Conservation (phyloP, 2,797 vertebrate species). For the Champsocephalus gunnari region DNA sequence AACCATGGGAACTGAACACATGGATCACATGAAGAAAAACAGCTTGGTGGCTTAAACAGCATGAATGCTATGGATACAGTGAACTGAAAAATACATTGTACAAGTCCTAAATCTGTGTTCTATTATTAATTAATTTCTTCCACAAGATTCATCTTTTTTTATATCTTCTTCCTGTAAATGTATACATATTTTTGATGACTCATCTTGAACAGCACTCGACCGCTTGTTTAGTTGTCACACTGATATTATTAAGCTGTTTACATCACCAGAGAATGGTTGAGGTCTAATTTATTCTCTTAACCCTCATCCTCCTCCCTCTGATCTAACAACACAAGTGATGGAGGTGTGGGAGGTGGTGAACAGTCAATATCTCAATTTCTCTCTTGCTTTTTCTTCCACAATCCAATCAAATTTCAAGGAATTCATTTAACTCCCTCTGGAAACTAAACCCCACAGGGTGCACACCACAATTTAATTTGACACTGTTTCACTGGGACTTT, state of each 20-base stretch:
- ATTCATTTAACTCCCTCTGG: neutral
- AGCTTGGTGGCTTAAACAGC: slow-evolving; percentile 1
- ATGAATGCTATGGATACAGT: neutral
- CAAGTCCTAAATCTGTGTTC: neutral
- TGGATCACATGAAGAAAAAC: slow-evolving; percentile 26
- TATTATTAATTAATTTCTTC: neutral
- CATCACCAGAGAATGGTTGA: neutral
- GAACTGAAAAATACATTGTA: neutral
- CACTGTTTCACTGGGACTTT: neutral
- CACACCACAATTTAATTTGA: too few species aligned
- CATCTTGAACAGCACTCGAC: neutral
- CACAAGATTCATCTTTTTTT: neutral
- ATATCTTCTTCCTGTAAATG: neutral
- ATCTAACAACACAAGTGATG: neutral
- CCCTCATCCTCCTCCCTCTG: neutral
- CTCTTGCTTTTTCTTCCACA: neutral
- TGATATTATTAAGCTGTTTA: neutral
- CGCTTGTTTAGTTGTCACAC: neutral
- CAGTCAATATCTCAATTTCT: neutral
- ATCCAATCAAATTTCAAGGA: neutral
- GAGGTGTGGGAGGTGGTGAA: neutral
- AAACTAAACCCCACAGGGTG: neutral
- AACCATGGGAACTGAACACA: slow-evolving; percentile 41
- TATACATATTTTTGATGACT: neutral
- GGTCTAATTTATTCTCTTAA: neutral